Evolutionary conservation across 2,113 vertebrate species (phyloP).

Genomic region (pig (Sus scrofa)): DNA sequence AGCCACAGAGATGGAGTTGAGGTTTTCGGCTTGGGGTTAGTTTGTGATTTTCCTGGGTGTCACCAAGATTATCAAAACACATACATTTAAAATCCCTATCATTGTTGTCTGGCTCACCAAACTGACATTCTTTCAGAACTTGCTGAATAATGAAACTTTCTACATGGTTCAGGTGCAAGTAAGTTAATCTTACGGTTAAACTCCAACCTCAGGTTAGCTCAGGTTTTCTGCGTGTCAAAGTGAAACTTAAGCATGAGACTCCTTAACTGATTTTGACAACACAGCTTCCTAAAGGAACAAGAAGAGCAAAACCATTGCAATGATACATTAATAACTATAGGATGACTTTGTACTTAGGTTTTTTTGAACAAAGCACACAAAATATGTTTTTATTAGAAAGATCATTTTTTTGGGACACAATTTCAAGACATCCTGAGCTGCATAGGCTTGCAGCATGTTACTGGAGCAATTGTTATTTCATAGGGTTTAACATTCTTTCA

Average conservation of each 20-base stretch:
- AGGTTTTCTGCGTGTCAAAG: not conserved
- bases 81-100: not conserved
- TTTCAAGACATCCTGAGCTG: conserved; percentile 72
- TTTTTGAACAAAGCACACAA: not conserved
- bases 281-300: conserved; percentile 57
- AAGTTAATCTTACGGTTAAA: not conserved
- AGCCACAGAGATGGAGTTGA: not conserved
- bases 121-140: not conserved
- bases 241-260: not conserved
- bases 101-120: not conserved
- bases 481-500: conserved; percentile 76
- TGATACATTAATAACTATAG: conserved; percentile 55
- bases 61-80: not conserved
- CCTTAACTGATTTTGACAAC: conserved; percentile 39
- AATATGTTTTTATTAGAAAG: conserved; percentile 65
- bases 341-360: not conserved
- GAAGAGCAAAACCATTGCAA: not conserved
- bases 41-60: not conserved
- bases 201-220: conserved; percentile 50
- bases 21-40: not conserved
- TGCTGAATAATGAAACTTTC: not conserved
- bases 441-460: conserved; percentile 69
- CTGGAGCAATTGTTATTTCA: conserved; percentile 70
- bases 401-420: conserved; percentile 75
- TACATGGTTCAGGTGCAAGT: not conserved